phyloP scores from a whole-genome alignment of 2,888 invertebrate species.

The Xiphydria camelus region DNA sequence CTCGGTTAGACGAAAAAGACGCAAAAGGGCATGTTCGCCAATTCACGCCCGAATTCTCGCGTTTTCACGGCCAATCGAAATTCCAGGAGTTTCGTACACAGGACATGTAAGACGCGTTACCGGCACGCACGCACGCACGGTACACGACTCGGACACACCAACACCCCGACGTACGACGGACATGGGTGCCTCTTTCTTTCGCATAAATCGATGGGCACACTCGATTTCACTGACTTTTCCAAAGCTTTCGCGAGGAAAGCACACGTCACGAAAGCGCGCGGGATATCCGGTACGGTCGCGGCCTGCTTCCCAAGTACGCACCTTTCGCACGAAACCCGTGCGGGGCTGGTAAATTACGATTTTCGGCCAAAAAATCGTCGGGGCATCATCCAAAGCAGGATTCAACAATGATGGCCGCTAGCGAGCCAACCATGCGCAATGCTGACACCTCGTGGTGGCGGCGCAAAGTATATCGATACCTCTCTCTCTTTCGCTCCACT shows the following conservation, averaged over 20 bases:
- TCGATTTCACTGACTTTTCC: conserved; percentile 37
- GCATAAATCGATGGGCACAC: conserved; percentile 48
- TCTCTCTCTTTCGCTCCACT: conserved; percentile 9
- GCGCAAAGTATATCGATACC: conserved; percentile 22
- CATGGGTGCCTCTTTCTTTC: conserved; percentile 33
- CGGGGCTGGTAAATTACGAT: conserved; percentile 44
- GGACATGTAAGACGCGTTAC: conserved; percentile 21
- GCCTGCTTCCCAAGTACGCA: conserved; percentile 32
- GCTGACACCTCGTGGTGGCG: conserved; percentile 49
- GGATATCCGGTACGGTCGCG: not conserved
- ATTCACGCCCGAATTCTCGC: conserved; percentile 24
- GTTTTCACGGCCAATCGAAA: conserved; percentile 20
- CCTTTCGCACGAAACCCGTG: conserved; percentile 42
- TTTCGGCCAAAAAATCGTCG: conserved; percentile 45
- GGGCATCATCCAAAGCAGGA: conserved; percentile 54
- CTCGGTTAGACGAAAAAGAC: no score
- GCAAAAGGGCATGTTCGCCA: no score
- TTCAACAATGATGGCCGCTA: conserved; percentile 55
- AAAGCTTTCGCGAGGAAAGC: conserved; percentile 2
- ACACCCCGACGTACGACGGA: conserved; percentile 36
- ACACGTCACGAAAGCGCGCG: conserved; percentile 8
- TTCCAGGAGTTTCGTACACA: conserved; percentile 1
- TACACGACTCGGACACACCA: conserved; percentile 33
- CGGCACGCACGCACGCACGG: conserved; percentile 37
- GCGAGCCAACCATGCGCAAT: conserved; percentile 34